phyloP scores from a whole-genome alignment of 2,113 vertebrate species.

The Macrotis lagotis region DNA sequence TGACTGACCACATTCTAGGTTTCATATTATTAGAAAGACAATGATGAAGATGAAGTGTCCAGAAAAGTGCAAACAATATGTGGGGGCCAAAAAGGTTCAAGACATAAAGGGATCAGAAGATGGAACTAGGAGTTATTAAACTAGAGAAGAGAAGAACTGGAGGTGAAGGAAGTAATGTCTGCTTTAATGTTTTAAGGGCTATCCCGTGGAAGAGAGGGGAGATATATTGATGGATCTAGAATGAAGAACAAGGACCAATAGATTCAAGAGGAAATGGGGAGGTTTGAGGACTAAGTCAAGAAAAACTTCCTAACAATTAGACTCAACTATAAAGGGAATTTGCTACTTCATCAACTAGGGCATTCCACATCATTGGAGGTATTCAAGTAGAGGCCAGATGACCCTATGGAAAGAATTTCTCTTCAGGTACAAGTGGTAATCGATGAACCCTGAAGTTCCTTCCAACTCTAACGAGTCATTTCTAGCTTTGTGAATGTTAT shows the following conservation, averaged over 20 bases:
- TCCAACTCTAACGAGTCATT: background rate
- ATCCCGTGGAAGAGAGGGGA: background rate
- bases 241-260: background rate
- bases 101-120: background rate
- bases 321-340: background rate
- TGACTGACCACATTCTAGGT: background rate
- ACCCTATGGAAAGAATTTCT: background rate
- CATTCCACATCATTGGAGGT: background rate
- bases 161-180: background rate
- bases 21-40: background rate
- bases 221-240: background rate
- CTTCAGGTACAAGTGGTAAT: background rate
- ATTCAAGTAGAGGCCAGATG: background rate
- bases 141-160: background rate
- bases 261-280: background rate
- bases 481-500: background rate
- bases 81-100: background rate
- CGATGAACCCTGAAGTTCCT: background rate
- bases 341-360: background rate
- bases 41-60: background rate
- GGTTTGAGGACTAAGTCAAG: background rate
- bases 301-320: background rate
- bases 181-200: background rate
- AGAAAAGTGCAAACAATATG: background rate
- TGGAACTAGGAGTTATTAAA: background rate